Evolutionary conservation across 2,113 vertebrate genomes (phyloP).

Genomic region (Petroica traversi): DNA sequence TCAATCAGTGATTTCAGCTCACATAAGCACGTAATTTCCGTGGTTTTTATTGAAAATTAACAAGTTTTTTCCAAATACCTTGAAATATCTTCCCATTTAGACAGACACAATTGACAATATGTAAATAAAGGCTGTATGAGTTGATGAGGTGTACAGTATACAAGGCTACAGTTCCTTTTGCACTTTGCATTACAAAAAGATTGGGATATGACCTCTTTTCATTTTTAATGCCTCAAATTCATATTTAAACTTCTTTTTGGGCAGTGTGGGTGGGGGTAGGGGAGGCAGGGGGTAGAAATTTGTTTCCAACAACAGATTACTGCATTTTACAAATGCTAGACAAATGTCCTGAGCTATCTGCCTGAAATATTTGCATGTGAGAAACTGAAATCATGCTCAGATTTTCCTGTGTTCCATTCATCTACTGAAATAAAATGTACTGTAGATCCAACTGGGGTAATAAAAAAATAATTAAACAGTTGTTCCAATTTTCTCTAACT

Average conservation of each 20-base stretch:
- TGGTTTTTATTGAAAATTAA: neutral
- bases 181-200: neutral
- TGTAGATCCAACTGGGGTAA: neutral
- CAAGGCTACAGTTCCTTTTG: neutral
- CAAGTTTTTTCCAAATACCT: neutral
- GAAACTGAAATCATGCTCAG: neutral
- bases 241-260: neutral
- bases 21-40: neutral
- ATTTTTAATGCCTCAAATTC: neutral
- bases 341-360: neutral
- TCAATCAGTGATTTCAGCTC: neutral
- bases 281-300: fast-evolving
- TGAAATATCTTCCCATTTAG: neutral
- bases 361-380: neutral
- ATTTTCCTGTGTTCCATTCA: neutral
- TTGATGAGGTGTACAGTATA: neutral
- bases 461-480: neutral
- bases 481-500: neutral
- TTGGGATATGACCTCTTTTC: fast-evolving
- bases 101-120: neutral
- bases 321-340: neutral
- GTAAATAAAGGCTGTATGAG: fast-evolving
- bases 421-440: neutral
- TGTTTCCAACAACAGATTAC: neutral
- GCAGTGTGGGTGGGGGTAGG: too few species aligned